These are phyloP conservation scores for Catharus bicknelli DNA, from an alignment of 2,113 vertebrate genomes.

Conservation along the genomic window DNA sequence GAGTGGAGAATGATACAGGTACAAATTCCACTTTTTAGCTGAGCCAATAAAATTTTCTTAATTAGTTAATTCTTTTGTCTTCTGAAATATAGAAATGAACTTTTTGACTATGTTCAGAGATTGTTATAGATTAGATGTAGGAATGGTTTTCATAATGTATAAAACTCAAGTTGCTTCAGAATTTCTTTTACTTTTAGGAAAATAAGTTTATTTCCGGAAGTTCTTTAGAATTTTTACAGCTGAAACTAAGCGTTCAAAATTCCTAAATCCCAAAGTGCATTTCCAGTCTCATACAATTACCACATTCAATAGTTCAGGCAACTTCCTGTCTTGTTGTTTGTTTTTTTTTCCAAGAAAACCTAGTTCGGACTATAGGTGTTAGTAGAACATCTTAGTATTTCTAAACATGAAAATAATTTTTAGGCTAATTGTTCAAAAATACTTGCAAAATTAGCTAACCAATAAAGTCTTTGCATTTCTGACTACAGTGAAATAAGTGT, in stretches of 20 bases:
- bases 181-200: background rate
- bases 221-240: background rate
- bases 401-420: background rate
- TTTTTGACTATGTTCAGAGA: background rate
- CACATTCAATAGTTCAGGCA: background rate
- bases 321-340: rapidly evolving
- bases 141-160: background rate
- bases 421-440: background rate
- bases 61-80: background rate
- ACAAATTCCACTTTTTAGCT: background rate
- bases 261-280: background rate
- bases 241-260: background rate
- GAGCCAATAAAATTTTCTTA: background rate
- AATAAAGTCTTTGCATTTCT: background rate
- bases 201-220: background rate
- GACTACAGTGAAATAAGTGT: background rate
- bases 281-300: background rate
- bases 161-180: background rate
- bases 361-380: background rate
- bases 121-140: background rate
- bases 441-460: background rate
- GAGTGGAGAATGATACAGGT: background rate
- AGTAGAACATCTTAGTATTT: background rate
- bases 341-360: background rate
- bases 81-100: background rate